Percentiles rank a stretch among this genome's conserved stretches.
phyloP scores from a whole-genome alignment of 30 jellyfish, hydroid and myxozoan genomes.

The Cassiopea xamachana region DNA sequence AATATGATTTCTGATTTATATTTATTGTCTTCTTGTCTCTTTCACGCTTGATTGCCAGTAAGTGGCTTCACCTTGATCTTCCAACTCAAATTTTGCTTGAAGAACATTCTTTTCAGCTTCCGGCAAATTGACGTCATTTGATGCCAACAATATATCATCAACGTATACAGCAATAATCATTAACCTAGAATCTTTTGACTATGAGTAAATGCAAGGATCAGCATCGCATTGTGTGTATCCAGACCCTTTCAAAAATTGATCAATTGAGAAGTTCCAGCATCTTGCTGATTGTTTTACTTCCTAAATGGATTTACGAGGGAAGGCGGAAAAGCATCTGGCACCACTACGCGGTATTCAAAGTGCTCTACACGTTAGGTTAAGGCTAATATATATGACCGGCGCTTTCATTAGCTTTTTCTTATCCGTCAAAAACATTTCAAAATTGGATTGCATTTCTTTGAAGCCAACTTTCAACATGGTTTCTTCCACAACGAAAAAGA shows the following conservation, averaged over 20 bases:
- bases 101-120: not conserved
- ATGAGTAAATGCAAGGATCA: not conserved
- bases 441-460: too few species aligned
- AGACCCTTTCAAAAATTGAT: not conserved
- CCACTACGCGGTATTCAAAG: too few species aligned
- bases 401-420: too few species aligned
- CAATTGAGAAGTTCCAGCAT: not conserved
- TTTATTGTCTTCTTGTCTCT: not conserved
- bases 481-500: too few species aligned
- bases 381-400: too few species aligned
- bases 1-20: not conserved
- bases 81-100: not conserved
- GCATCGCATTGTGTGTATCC: not conserved
- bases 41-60: not conserved
- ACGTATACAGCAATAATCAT: not conserved
- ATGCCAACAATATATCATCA: not conserved
- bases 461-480: too few species aligned
- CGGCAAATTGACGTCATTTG: not conserved
- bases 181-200: not conserved
- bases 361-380: too few species aligned
- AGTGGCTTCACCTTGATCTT: not conserved
- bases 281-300: not conserved
- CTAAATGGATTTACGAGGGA: not conserved
- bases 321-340: not conserved
- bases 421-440: too few species aligned